Conservation (phyloP, 2,113 vertebrate species). For the Motacilla alba region DNA sequence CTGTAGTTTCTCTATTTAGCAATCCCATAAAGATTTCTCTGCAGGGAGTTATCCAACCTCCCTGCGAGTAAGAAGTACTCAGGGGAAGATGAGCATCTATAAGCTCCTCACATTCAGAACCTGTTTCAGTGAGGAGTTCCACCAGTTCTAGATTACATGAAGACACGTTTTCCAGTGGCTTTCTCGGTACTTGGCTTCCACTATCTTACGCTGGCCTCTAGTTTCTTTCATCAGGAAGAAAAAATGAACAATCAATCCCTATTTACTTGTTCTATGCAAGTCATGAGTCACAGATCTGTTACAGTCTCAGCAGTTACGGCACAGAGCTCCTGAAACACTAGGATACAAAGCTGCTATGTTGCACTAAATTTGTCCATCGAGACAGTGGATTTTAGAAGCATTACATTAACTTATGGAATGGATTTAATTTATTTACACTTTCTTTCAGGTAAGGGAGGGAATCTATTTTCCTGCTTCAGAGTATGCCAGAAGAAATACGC, state of each 20-base stretch:
- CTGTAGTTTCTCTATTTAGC: not conserved
- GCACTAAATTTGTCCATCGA: not conserved
- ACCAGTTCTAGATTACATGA: not conserved
- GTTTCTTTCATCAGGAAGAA: not conserved
- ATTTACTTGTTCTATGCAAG: not conserved
- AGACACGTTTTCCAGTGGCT: not conserved
- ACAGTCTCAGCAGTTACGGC: not conserved
- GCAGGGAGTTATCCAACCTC: not conserved
- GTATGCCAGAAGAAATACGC: constrained; percentile 13
- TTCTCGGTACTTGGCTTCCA: not conserved
- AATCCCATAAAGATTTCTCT: not conserved
- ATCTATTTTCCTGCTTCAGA: constrained; percentile 37
- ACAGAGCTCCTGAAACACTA: not conserved
- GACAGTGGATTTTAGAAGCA: not conserved
- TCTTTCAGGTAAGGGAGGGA: not conserved
- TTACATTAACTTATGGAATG: not conserved
- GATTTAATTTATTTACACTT: not conserved
- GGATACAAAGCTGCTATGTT: not conserved
- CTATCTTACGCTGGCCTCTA: not conserved
- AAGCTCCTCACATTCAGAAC: not conserved
- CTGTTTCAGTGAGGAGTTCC: not conserved
- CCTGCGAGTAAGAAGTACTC: not conserved
- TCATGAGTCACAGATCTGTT: not conserved
- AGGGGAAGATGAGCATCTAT: not conserved
- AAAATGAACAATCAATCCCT: not conserved